Conservation (phyloP, 2,888 invertebrate species). For the Rotaria magnacalcarata region DNA sequence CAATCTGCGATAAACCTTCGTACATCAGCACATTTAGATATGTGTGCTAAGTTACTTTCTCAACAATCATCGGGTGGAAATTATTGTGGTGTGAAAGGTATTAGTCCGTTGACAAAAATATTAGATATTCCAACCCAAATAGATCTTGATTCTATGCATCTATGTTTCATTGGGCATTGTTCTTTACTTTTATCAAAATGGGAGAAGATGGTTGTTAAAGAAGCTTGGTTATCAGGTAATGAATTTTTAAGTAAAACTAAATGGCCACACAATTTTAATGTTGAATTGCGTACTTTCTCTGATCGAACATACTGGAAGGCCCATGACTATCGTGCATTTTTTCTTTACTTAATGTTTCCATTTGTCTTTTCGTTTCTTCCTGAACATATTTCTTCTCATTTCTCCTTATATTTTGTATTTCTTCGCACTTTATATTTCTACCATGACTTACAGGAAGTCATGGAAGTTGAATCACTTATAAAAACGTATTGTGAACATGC, state of each 20-base stretch:
- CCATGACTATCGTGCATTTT: background rate
- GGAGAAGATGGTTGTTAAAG: background rate
- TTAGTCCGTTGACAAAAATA: background rate
- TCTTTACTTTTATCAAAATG: background rate
- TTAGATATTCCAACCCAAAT: background rate
- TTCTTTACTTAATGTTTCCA: background rate
- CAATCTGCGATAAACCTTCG: background rate
- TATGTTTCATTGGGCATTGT: background rate
- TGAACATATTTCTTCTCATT: background rate
- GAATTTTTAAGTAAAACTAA: background rate
- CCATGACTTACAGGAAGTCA: background rate
- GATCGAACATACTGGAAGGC: background rate
- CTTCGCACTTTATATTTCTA: background rate
- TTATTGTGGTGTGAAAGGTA: background rate
- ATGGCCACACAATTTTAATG: constrained; percentile 3
- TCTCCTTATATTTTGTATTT: background rate
- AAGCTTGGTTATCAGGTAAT: background rate
- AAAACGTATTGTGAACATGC: background rate
- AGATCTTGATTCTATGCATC: background rate
- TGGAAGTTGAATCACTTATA: background rate
- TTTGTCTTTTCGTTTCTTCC: background rate
- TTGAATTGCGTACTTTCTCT: background rate
- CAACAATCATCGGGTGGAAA: background rate
- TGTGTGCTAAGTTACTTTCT: background rate
- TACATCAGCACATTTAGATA: background rate